Evolutionary conservation across 2,888 invertebrate genomes (phyloP), one percentile per base, ranked within the genome.

Genomic region (Tiliacea citrago): DNA sequence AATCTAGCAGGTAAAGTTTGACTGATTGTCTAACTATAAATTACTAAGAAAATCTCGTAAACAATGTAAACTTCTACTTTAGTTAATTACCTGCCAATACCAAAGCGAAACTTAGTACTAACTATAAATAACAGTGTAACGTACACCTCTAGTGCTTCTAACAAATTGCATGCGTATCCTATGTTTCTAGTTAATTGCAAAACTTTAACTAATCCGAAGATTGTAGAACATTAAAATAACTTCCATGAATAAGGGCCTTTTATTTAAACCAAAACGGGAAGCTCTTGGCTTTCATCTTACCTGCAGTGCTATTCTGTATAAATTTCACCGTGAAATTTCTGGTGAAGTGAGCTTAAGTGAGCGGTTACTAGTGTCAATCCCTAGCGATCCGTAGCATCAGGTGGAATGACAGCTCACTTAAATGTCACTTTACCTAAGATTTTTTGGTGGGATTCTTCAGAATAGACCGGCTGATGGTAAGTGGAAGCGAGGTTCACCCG

Each of bases 121-220:
- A 73, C 39, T 81, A 77, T 47, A 29, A 55, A 60, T 47, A 68
- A 57, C 65, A 60, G 35, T 57, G 29, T 77, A 55, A 35, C 21
- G 53, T 57, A 72, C 68, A 65, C 62, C n/a, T 16, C 65, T 53
- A 49, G 53, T n/a, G 39, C 16, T 70, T 61, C 47, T 42, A 61
- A 55, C 61, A 77, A 77, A 82, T 70, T 77, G 82, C 57, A 71
- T 51, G 70, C 62, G 70, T 70, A 21, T 67, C 49, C 61, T 42
- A 13, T 62, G 35, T 62, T 18, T 49, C 24, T 57, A 70, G 57
- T 57, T 77, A 67, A 77, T 67, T 62, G 42, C 49, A 12, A 71
- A 82, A 77, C 58, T 77, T 71, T 24, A 5, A 18, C 47, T 16
- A 45, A 51, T 51, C 35, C 16, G 1, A 62, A 55, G 42, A 42